A percentile compares a stretch with the other conserved stretches of the same genome.
These are phyloP conservation scores for Scortum barcoo DNA, from an alignment of 2,113 vertebrate species.

Conservation along the genomic window DNA sequence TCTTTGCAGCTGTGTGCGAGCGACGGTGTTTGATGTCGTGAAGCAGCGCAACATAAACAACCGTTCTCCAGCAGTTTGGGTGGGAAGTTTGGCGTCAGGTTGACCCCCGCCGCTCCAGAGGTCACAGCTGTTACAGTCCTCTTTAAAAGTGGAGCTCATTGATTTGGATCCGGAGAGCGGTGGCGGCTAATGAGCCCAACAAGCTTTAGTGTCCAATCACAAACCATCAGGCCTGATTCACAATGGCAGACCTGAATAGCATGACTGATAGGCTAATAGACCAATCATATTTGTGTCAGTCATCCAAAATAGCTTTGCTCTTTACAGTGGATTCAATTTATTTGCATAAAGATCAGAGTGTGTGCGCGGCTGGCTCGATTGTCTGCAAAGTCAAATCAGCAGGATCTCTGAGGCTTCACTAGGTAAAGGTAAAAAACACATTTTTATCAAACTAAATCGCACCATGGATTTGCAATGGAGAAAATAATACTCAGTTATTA, in stretches of 20 bases:
- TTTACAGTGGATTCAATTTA: slow-evolving; percentile 39
- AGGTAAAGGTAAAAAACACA: background rate
- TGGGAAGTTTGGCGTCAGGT: background rate
- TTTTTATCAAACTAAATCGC: background rate
- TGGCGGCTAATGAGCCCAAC: slow-evolving; percentile 40
- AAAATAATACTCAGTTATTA: background rate
- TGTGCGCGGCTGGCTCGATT: background rate
- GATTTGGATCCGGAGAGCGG: slow-evolving; percentile 51
- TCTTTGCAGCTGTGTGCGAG: slow-evolving; percentile 22
- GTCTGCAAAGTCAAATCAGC: background rate
- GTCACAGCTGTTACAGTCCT: slow-evolving; percentile 28
- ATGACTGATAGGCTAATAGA: slow-evolving; percentile 68
- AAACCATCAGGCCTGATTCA: slow-evolving; percentile 59
- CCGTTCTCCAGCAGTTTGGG: slow-evolving; percentile 22
- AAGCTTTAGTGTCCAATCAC: slow-evolving; percentile 57
- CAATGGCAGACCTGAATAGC: slow-evolving; percentile 59
- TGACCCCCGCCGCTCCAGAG: slow-evolving; percentile 50
- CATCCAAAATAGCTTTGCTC: slow-evolving; percentile 43
- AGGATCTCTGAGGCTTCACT: background rate
- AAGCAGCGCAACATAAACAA: background rate
- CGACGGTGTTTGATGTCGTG: background rate
- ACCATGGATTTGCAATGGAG: background rate
- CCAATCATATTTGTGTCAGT: slow-evolving; percentile 67
- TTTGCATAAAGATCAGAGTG: slow-evolving; percentile 34
- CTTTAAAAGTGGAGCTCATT: slow-evolving; percentile 38